Base-by-base conservation (phyloP, 2,113 vertebrate genomes). In the Spea multiplicata region DNA sequence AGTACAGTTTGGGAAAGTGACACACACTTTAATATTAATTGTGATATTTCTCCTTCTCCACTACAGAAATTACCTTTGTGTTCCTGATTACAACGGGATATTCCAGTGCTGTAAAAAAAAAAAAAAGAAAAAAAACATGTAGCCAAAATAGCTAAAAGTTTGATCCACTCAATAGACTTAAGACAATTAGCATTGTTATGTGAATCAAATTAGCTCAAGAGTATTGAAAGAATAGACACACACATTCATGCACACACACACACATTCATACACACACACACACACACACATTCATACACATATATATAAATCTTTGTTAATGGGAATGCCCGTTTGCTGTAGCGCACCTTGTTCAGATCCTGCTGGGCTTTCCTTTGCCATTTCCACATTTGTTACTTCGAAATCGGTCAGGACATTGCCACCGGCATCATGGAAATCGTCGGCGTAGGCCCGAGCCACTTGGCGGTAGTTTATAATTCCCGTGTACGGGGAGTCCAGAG, bases 381-480 rank as follows among this genome's bases (percentile, higher is more conserved):
- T 86, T 66, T 92, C 88, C 80, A 99, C 91, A 83, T 86, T 85
- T n/a, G 85, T 85, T 61, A 94, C 95, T 81, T 98, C 94, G 83
- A 93, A 98, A 64, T 83, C 88, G 0, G 93, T 97, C 44, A 93
- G 5, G 77, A 99, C 86, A 0, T 74, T 88, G 8, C 97, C 97
- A 16, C 97, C 96, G 0, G 92, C 92, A 74, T 95, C 93, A 86
- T 90, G 84, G 80, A 98, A 96, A 86, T 99, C 97, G 75, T 88
- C 86, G 14, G 91, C 94, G 61, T 94, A 98, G 6, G 92, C 87
- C 48, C 94, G 89, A 48, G 96, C 93, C 78, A 98, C 93, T 85
- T 89, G 88, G 75, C 90, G 93, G 85, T 95, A 99, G 84, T 98
- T 89, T 78, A 99, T 96, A 46, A 99, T 99, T 61, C 97, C 97